Percentiles rank a stretch among this genome's conserved stretches.
phyloP scores from a whole-genome alignment of 1,140 invertebrate genomes.

The Chironomus striatipennis region DNA sequence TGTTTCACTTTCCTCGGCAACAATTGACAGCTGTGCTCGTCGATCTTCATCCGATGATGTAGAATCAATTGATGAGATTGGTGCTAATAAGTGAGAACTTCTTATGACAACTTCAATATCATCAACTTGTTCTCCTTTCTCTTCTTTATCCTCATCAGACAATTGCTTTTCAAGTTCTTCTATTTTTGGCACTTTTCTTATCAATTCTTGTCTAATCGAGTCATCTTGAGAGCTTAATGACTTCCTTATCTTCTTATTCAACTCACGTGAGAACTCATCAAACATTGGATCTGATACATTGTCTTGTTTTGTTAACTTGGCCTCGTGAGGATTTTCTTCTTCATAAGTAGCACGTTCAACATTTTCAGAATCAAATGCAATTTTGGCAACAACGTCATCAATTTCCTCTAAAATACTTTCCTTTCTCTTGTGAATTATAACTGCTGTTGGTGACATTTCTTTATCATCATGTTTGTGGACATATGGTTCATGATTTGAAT shows the following conservation, averaged over 20 bases:
- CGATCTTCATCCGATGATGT: slow-evolving; percentile 36
- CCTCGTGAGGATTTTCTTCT: too few species aligned
- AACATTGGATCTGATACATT: neutral
- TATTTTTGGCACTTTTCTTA: slow-evolving; percentile 1
- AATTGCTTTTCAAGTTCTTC: slow-evolving; percentile 7
- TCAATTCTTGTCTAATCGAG: neutral
- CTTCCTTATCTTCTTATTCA: neutral
- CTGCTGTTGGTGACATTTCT: too few species aligned
- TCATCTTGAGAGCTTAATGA: neutral
- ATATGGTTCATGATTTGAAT: too few species aligned
- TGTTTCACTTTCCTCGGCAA: slow-evolving; percentile 32
- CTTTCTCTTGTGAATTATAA: too few species aligned
- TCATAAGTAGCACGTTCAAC: neutral
- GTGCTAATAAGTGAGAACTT: slow-evolving; percentile 29
- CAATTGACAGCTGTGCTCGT: slow-evolving; percentile 26
- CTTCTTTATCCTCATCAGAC: slow-evolving; percentile 32
- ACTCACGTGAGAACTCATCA: neutral
- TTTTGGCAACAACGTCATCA: too few species aligned
- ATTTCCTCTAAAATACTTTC: too few species aligned
- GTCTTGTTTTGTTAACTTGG: too few species aligned
- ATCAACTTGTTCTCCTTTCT: slow-evolving; percentile 27
- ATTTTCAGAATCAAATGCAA: slow-evolving; percentile 20
- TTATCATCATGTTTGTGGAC: too few species aligned
- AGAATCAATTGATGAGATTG: slow-evolving; percentile 38
- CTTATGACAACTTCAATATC: neutral